phyloP scores from a whole-genome alignment of 2,797 vertebrate genomes.

The Phrynocephalus forsythii region DNA sequence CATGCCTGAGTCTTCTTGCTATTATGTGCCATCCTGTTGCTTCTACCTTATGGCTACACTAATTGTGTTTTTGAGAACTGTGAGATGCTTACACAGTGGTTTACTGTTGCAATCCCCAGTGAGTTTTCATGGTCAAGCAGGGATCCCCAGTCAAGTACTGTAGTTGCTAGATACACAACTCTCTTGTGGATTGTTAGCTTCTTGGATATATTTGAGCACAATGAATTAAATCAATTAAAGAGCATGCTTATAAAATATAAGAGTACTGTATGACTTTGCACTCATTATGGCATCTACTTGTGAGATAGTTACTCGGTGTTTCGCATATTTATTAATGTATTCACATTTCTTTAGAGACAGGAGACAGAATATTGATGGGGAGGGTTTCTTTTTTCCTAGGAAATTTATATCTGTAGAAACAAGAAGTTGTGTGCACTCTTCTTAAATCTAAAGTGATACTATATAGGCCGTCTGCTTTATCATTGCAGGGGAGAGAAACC shows the following conservation, averaged over 20 bases:
- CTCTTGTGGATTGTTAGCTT: too few species aligned
- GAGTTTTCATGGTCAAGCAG: too few species aligned
- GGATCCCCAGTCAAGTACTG: too few species aligned
- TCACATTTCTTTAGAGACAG: not conserved
- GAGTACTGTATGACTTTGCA: not conserved
- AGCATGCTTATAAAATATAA: not conserved
- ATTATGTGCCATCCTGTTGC: too few species aligned
- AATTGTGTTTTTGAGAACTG: too few species aligned
- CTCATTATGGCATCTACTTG: not conserved
- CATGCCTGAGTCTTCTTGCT: too few species aligned
- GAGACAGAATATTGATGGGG: not conserved
- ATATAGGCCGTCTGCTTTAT: not conserved
- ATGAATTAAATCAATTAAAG: too few species aligned
- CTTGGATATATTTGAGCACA: too few species aligned
- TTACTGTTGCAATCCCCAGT: too few species aligned
- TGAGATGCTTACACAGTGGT: too few species aligned
- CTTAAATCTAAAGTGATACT: not conserved
- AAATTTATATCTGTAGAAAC: not conserved
- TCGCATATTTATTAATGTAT: not conserved
- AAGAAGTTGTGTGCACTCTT: not conserved
- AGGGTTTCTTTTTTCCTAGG: not conserved
- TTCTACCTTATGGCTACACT: too few species aligned
- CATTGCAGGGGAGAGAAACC: not conserved
- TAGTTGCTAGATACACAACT: too few species aligned
- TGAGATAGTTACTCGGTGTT: not conserved